These are phyloP conservation scores for Stratiomys singularior DNA, from an alignment of 2,888 invertebrate species.

Conservation along the genomic window DNA sequence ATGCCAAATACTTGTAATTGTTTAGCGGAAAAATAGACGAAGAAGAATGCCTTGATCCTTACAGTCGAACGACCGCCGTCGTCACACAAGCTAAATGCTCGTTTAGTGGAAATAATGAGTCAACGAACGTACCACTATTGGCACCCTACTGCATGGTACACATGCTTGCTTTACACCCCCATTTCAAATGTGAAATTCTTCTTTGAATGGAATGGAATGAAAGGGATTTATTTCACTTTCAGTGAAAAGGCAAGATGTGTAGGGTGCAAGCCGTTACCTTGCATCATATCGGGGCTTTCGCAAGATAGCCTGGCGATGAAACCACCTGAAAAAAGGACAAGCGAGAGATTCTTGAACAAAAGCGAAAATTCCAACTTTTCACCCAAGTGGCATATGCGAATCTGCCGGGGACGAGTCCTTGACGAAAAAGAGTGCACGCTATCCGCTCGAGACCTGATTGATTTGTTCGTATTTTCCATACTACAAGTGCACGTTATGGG, in stretches of 20 bases:
- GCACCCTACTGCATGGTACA: slow-evolving; percentile 31
- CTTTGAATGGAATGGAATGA: not conserved
- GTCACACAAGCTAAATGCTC: slow-evolving; percentile 42
- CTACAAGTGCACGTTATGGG: not conserved
- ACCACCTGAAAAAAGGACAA: slow-evolving; percentile 6
- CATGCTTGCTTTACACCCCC: slow-evolving; percentile 36
- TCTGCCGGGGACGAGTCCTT: not conserved
- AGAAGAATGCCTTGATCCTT: not conserved
- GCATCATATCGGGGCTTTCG: not conserved
- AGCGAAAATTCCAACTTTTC: slow-evolving; percentile 22
- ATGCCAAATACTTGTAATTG: slow-evolving; percentile 1
- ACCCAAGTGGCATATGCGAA: slow-evolving; percentile 12
- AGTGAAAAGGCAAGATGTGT: not conserved
- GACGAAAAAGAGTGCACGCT: not conserved
- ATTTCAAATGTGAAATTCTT: slow-evolving; percentile 1
- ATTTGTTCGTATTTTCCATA: not conserved
- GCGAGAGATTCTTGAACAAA: not conserved
- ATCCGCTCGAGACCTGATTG: not conserved
- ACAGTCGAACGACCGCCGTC: slow-evolving; percentile 1
- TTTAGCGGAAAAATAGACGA: not conserved
- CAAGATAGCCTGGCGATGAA: not conserved
- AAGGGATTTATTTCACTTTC: not conserved
- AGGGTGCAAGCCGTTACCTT: not conserved
- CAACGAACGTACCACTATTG: slow-evolving; percentile 29
- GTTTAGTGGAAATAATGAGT: slow-evolving; percentile 47